These are phyloP conservation scores for Mormyrus hasselquistii DNA, from an alignment of 2,797 vertebrate species.

Conservation along the genomic window DNA sequence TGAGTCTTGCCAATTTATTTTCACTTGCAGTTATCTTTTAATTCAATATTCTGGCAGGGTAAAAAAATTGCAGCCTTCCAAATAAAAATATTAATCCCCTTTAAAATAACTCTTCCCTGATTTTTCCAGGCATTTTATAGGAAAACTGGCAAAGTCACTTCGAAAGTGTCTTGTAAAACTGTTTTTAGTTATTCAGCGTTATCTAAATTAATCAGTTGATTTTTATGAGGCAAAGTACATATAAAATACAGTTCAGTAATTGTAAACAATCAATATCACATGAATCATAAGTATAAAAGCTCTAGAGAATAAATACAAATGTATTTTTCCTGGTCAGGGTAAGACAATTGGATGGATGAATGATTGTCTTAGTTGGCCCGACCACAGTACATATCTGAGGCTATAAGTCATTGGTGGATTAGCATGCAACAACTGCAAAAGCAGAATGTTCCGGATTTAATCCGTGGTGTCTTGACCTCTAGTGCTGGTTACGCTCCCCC, in stretches of 20 bases:
- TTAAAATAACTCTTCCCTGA: neutral
- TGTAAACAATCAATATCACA: neutral
- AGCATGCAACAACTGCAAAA: neutral
- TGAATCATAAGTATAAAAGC: neutral
- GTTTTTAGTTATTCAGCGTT: neutral
- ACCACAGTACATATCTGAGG: neutral
- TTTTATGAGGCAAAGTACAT: neutral
- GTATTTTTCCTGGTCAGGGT: neutral
- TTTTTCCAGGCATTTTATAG: neutral
- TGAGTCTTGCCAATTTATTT: neutral
- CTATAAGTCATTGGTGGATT: constrained; percentile 1
- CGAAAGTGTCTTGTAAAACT: neutral
- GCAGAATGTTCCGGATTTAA: neutral
- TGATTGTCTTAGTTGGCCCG: neutral
- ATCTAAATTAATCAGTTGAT: neutral
- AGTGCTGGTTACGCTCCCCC: neutral
- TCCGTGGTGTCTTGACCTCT: neutral
- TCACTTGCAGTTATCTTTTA: neutral
- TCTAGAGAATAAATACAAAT: neutral
- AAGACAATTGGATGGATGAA: neutral
- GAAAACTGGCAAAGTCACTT: neutral
- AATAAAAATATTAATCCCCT: neutral
- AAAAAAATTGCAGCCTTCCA: constrained; percentile 38
- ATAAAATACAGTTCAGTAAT: constrained; percentile 7
- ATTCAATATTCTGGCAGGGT: constrained; percentile 13